phyloP scores from a whole-genome alignment of 2,797 vertebrate species.

The Enteromius afrohamiltoni region DNA sequence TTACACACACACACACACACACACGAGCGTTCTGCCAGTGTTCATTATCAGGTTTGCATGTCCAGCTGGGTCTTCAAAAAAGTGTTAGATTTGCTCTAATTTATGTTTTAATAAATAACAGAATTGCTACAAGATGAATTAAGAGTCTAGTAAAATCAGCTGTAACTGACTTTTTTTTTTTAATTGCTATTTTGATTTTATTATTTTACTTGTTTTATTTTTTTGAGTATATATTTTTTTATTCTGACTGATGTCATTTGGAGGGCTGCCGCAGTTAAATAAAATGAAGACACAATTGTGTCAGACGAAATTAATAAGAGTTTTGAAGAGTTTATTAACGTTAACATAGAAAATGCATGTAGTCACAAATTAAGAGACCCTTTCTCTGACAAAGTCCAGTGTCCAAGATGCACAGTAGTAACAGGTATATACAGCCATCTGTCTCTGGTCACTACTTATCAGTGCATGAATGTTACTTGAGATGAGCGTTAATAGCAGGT shows the following conservation, averaged over 20 bases:
- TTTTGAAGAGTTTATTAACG: background rate
- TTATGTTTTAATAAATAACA: background rate
- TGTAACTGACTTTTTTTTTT: background rate
- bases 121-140: background rate
- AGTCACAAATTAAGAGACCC: background rate
- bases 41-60: constrained; percentile 47
- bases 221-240: background rate
- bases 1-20: background rate
- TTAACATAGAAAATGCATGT: background rate
- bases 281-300: background rate
- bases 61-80: constrained; percentile 34
- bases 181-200: background rate
- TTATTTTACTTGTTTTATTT: background rate
- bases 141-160: background rate
- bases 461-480: background rate
- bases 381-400: background rate
- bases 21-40: constrained; percentile 11
- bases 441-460: background rate
- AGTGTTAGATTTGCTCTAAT: constrained; percentile 14
- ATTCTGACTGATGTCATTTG: background rate
- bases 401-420: background rate
- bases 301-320: background rate
- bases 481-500: background rate
- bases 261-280: background rate
- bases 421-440: background rate